Evolutionary conservation across 2,888 invertebrate species (phyloP), one percentile per base, ranked within the genome.

Genomic region (Hyppa rectilinea): DNA sequence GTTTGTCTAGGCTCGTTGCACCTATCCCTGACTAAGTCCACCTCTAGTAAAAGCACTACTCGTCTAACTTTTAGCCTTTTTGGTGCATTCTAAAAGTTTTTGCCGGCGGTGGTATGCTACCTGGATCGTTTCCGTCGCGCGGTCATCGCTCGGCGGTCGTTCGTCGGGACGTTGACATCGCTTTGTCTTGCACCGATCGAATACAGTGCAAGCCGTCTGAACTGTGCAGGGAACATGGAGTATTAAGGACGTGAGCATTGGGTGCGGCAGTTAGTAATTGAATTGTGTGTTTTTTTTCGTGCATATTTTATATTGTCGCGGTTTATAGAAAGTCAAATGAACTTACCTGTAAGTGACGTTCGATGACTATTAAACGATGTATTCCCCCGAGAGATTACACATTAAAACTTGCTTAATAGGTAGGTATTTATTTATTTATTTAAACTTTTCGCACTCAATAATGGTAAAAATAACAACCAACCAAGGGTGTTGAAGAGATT

Each of bases 91-190:
- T 58, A 45, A 20, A 55, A 55, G 4, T 63, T 60, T 67, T 67
- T 53, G 59, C 49, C 65, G 6, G 34, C 6, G 52, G 43, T 56
- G 69, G 38, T 76, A 69, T 71, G 67, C 58, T 72, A 75, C 64
- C 61, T 65, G 78, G 75, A 52, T 62, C 69, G 61, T 81, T 84
- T 85, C 84, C 82, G 82, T 36, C 62, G 77, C 58, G 75, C 84
- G 84, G 87, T 87, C 88, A 85, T 85, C 85, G 87, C 69, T 80
- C 86, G 83, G 58, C 45, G 61, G 34, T 69, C 55, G 81, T 60
- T 34, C 73, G 81, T 49, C 87, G 87, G 93, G 88, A 82, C 93
- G 89, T 92, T 93, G 93, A 93, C 93, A 90, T 88, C 87, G 90
- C 91, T 91, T 92, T 93, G 93, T 92, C 88, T 89, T 86, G 85